Evolutionary conservation across 2,113 vertebrate genomes (phyloP).

Genomic region (Ptychochromis oligacanthus): DNA sequence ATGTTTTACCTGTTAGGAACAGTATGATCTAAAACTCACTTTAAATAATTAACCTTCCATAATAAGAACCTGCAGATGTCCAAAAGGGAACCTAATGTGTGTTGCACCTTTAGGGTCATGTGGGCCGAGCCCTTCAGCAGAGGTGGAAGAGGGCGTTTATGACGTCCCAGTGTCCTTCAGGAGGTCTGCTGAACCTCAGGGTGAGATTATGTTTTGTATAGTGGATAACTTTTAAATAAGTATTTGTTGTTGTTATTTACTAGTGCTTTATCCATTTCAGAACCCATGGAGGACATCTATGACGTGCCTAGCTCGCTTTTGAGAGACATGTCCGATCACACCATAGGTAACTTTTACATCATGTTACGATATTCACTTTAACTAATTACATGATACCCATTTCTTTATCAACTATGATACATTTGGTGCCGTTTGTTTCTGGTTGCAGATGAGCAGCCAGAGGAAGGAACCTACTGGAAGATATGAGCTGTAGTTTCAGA

Average conservation of each 20-base stretch:
- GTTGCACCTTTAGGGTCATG: constrained; percentile 7
- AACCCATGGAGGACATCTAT: constrained; percentile 68
- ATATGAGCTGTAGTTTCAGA: constrained; percentile 45
- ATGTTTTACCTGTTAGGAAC: constrained; percentile 64
- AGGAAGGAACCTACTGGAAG: constrained; percentile 37
- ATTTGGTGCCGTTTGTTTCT: constrained; percentile 18
- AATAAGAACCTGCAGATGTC: background rate
- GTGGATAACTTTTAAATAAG: background rate
- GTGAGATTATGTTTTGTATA: constrained; percentile 27
- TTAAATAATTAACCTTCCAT: background rate
- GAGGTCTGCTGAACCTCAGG: background rate
- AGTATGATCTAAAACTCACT: constrained; percentile 14
- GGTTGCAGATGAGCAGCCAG: constrained; percentile 49
- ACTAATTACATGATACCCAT: background rate
- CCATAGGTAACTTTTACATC: constrained; percentile 50
- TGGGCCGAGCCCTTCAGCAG: background rate
- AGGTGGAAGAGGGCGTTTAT: constrained; percentile 59
- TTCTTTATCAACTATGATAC: background rate
- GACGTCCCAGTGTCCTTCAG: constrained; percentile 63
- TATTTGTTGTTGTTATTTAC: background rate
- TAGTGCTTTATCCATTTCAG: constrained; percentile 18
- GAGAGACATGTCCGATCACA: constrained; percentile 26
- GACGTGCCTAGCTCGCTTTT: constrained; percentile 71
- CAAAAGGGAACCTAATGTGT: background rate
- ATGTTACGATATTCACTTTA: background rate